Conservation (phyloP, 2,113 vertebrate species). For the Oxyura jamaicensis region DNA sequence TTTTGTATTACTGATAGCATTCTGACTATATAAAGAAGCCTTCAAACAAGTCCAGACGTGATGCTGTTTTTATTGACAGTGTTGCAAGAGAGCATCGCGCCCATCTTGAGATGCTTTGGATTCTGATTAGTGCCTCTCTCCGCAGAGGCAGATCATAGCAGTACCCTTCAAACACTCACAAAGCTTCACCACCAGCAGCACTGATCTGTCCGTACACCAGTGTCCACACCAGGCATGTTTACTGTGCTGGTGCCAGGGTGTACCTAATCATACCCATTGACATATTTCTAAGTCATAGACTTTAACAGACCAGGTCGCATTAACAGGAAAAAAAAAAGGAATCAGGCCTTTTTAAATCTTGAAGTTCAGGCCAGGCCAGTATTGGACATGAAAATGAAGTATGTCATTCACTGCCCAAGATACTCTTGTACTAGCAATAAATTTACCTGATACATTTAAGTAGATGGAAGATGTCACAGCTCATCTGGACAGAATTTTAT, state of each 20-base stretch:
- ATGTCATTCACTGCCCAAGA: background rate
- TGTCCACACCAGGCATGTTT: rapidly evolving
- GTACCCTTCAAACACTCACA: background rate
- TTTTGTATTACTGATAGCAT: background rate
- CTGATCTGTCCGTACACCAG: rapidly evolving
- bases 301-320: background rate
- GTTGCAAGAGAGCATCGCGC: rapidly evolving
- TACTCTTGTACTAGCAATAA: background rate
- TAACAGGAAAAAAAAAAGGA: background rate
- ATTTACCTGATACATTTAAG: background rate
- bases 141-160: background rate
- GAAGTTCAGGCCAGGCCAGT: background rate
- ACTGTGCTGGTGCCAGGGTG: background rate
- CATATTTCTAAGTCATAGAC: background rate
- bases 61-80: background rate
- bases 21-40: background rate
- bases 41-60: background rate
- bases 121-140: background rate
- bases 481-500: background rate
- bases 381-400: background rate
- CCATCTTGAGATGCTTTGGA: background rate
- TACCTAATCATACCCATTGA: background rate
- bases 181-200: background rate
- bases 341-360: background rate
- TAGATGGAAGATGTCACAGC: background rate